A percentile compares a stretch with the other conserved stretches of the same genome.
Conservation (phyloP, 2,797 vertebrate genomes). For the Sebastes matsubarae region DNA sequence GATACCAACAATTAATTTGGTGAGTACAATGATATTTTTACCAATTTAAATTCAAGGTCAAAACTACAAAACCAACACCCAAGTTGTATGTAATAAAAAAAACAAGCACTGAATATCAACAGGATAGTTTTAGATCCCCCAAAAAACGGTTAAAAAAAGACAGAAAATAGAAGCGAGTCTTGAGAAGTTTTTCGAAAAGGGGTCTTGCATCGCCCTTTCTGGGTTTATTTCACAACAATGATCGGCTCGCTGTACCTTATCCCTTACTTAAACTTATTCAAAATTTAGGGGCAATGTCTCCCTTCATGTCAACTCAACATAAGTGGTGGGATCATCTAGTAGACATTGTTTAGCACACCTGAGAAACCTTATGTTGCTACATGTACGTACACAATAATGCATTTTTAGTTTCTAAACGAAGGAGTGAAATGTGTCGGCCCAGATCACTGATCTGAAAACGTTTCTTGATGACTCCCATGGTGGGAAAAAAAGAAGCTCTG, state of each 20-base stretch:
- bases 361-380: background rate
- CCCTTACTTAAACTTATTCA: too few species aligned
- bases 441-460: background rate
- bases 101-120: background rate
- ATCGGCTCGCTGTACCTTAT: too few species aligned
- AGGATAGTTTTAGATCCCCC: too few species aligned
- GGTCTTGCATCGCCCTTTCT: too few species aligned
- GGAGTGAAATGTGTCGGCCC: background rate
- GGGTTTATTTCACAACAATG: too few species aligned
- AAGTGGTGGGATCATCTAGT: background rate
- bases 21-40: background rate
- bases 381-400: background rate
- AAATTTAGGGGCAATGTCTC: background rate
- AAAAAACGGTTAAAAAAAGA: fast-evolving
- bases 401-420: background rate
- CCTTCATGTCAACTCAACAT: background rate
- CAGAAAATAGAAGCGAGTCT: background rate
- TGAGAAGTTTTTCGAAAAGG: too few species aligned
- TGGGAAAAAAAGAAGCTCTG: background rate
- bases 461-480: background rate
- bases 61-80: background rate
- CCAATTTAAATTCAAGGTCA: background rate
- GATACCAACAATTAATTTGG: background rate
- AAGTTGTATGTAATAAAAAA: background rate
- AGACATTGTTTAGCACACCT: background rate